These are phyloP conservation scores for Solea senegalensis DNA, from an alignment of 2,113 vertebrate genomes.

Conservation along the genomic window DNA sequence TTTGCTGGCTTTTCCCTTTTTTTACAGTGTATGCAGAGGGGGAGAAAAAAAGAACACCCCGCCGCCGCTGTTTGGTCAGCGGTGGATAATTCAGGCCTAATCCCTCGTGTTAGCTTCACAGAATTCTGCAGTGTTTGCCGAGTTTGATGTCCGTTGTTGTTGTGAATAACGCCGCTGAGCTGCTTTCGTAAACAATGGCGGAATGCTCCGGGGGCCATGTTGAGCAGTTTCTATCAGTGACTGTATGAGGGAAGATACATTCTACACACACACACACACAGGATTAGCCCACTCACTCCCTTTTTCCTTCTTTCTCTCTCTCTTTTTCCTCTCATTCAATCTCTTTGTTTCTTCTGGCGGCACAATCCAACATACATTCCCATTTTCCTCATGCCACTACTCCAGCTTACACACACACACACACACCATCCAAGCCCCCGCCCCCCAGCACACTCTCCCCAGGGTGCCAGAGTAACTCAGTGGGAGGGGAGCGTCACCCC, in stretches of 20 bases:
- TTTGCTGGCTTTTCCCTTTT: too few species aligned
- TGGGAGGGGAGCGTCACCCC: conserved; percentile 68
- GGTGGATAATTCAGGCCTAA: background rate
- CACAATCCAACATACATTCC: conserved; percentile 43
- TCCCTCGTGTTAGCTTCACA: background rate
- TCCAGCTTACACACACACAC: conserved; percentile 19
- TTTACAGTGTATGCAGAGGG: too few species aligned
- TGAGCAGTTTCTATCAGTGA: conserved; percentile 29
- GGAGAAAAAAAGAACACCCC: too few species aligned
- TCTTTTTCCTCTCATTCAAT: conserved; percentile 46
- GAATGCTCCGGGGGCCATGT: conserved; percentile 31
- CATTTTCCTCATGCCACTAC: conserved; percentile 11
- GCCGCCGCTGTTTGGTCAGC: background rate
- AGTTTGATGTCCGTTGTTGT: conserved; percentile 24
- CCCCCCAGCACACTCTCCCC: conserved; percentile 43
- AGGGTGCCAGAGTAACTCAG: conserved; percentile 67
- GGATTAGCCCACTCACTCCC: conserved; percentile 53
- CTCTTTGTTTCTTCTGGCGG: conserved; percentile 39
- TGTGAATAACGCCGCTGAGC: conserved; percentile 19
- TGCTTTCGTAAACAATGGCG: conserved; percentile 30
- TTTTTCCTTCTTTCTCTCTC: conserved; percentile 20
- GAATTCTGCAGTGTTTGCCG: background rate
- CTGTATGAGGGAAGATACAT: background rate
- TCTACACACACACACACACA: conserved; percentile 15
- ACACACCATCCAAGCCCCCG: conserved; percentile 12